Conservation (phyloP, 2,113 vertebrate species). For the Seriola dumerili region DNA sequence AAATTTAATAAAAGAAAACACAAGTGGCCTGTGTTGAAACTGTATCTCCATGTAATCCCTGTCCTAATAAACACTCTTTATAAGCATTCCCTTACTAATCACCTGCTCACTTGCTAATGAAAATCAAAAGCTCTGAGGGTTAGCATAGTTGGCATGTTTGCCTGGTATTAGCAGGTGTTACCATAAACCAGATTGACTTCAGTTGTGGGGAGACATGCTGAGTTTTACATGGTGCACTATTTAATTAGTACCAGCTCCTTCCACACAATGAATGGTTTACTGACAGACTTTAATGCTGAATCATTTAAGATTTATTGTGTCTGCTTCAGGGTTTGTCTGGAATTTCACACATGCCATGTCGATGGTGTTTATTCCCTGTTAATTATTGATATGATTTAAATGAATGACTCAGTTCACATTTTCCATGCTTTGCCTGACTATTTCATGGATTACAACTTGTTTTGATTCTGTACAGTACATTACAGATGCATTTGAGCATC, state of each 20-base stretch:
- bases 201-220: slow-evolving; percentile 24
- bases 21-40: slow-evolving; percentile 25
- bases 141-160: slow-evolving; percentile 58
- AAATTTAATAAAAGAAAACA: slow-evolving; percentile 20
- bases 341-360: neutral
- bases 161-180: slow-evolving; percentile 64
- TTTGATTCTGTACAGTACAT: neutral
- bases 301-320: neutral
- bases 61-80: slow-evolving; percentile 46
- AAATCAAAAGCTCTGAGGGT: slow-evolving; percentile 36
- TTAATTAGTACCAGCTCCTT: slow-evolving; percentile 42
- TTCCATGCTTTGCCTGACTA: neutral
- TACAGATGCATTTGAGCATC: neutral
- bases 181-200: slow-evolving; percentile 38
- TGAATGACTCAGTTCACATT: neutral
- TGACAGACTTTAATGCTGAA: slow-evolving; percentile 3
- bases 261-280: slow-evolving; percentile 1
- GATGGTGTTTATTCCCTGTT: neutral
- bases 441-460: neutral
- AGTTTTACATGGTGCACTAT: slow-evolving; percentile 28
- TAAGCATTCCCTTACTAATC: slow-evolving; percentile 58
- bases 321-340: neutral
- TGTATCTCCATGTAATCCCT: slow-evolving; percentile 27
- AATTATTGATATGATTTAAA: neutral
- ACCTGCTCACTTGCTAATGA: slow-evolving; percentile 46